Evolutionary conservation across 2,113 vertebrate species (phyloP).

Genomic region (Ageneiosus marmoratus): DNA sequence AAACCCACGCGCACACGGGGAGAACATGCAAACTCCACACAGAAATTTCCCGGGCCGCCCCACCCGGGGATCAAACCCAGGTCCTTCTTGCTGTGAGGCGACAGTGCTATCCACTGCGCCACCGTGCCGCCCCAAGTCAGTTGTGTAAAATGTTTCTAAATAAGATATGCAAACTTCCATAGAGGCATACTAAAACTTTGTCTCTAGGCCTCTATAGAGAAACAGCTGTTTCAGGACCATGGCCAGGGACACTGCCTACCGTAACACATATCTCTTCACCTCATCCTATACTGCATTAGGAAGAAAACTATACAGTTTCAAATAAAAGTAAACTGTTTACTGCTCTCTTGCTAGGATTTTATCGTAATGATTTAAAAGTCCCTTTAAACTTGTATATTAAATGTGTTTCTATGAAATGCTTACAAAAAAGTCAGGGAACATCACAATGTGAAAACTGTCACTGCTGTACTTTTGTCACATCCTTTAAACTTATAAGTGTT

Average conservation of each 20-base stretch:
- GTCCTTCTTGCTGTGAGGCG: too few species aligned
- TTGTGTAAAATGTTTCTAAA: not conserved
- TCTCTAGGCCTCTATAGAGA: too few species aligned
- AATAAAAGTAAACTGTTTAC: not conserved
- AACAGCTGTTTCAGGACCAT: conserved; percentile 26
- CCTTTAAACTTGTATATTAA: not conserved
- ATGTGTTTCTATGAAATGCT: not conserved
- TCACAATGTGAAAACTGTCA: not conserved
- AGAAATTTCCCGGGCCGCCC: too few species aligned
- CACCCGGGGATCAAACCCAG: too few species aligned
- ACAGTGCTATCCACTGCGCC: too few species aligned
- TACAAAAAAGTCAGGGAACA: not conserved
- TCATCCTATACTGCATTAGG: not conserved
- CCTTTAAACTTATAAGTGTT: not conserved
- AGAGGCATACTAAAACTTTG: not conserved
- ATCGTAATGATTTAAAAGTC: not conserved
- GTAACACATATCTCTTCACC: not conserved
- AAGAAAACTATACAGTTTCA: not conserved
- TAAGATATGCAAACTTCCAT: not conserved
- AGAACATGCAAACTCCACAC: too few species aligned
- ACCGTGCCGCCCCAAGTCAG: too few species aligned
- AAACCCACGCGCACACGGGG: too few species aligned
- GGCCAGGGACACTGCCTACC: conserved; percentile 2
- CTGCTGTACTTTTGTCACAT: not conserved
- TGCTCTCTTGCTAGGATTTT: not conserved